Evolutionary conservation across 2,888 invertebrate species (phyloP), one percentile per base, ranked within the genome.

Genomic region (Caenorhabditis sp.): DNA sequence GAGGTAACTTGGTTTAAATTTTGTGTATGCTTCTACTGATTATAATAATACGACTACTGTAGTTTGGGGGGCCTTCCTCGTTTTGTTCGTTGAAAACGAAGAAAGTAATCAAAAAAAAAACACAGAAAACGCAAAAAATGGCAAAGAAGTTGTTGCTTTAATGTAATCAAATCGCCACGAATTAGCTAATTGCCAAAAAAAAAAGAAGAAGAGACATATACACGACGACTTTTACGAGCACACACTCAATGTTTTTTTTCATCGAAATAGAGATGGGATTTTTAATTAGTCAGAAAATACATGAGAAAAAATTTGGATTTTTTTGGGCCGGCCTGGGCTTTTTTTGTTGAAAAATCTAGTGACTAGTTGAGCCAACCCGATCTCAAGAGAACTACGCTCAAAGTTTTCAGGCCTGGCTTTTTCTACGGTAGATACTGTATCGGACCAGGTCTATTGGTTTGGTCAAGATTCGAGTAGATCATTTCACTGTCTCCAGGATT

Each of bases 21-120:
- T 43, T 43, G 43, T 43, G 43, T 43, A 43, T 43, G 12, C 43
- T 43, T 43, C 43, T 31, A 31, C 31, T 43, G 43, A 43, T 36
- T 60, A 66, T 71, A 55, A 71, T 71, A 62, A 71, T 70, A 17
- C n/a, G 71, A 66, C 65, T 71, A 71, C 71, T 71, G 71, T 71
- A 71, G 49, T 55, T 43, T 5, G 2, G 14, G 43, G 6, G 4
- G 31, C 4, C 4, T 31, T 31, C 31, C 5, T 31, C 31, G 31
- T 43, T 43, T 43, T 43, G 43, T 43, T 43, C 43, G 43, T 31
- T 31, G 31, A 31, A 31, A 10, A 31, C 5, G 31, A 2, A 21
- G 6, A 36, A 43, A 43, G 43, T 43, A 43, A 43, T 43, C 10
- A 43, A 43, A 43, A 43, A 17, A 43, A 17, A 36, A 12, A 17